Evolutionary conservation across 2,113 vertebrate species (phyloP).

Genomic region (Sciurus niger): DNA sequence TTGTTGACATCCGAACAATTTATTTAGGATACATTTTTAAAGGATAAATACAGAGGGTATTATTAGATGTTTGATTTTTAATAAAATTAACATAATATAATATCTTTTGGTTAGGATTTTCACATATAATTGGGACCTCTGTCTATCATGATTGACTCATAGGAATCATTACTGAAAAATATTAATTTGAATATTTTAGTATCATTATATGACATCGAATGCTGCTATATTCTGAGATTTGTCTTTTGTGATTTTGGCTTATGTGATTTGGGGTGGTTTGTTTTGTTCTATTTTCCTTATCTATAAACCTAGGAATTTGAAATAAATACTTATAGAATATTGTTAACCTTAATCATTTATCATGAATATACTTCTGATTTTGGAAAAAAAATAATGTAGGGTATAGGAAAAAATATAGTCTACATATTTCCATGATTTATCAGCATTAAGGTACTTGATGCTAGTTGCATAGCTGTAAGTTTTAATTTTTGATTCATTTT

Average conservation of each 20-base stretch:
- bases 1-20: neutral
- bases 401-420: neutral
- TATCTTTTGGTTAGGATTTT: neutral
- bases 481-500: neutral
- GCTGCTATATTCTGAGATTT: neutral
- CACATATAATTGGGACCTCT: neutral
- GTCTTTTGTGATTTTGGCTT: neutral
- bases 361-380: neutral
- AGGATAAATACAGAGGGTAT: neutral
- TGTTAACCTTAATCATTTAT: neutral
- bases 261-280: neutral
- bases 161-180: neutral
- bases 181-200: neutral
- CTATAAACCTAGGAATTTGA: neutral
- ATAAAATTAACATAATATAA: neutral
- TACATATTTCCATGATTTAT: neutral
- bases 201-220: neutral
- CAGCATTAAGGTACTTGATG: neutral
- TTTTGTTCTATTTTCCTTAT: neutral
- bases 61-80: neutral
- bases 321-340: neutral
- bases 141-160: neutral
- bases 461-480: neutral
- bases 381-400: neutral
- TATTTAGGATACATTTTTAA: constrained; percentile 20